Evolutionary conservation across 2,797 vertebrate genomes (phyloP), one percentile per base, ranked within the genome.

Genomic region (Sarcoramphus papa): DNA sequence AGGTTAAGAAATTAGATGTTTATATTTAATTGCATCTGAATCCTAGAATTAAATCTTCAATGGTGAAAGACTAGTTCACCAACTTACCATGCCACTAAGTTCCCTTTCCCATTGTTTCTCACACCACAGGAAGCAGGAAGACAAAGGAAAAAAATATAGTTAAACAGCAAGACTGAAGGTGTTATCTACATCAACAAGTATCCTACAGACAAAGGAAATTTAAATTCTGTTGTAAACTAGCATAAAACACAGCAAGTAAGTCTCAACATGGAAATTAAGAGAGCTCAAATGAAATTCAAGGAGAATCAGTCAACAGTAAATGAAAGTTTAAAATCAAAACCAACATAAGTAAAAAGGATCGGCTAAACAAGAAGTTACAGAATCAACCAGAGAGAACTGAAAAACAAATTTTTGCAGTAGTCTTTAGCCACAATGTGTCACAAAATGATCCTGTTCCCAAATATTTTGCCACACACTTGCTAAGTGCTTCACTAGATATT

Each of bases 71-170:
- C 95, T 75, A 84, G 50, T 75, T 92, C 95, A 95, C 95, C 83
- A 88, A 97, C 96, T 97, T 97, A 97, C 96, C 96, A 97, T 96
- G 94, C 96, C 95, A 97, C 95, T 96, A 97, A 97, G 96, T 92
- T 97, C 96, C 96, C 94, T 97, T 89, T 96, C 96, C 96, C 96
- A 96, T 94, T 96, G 96, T 96, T 97, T 97, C 96, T 97, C 96
- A 97, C 95, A 97, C 96, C 96, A 95, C 96, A 97, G 96, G 96
- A 97, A 96, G 96, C 96, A 96, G 96, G 82, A 97, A 97, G 62
- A 94, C 94, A 97, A 97, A 93, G 94, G 88, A 96, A 96, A 96
- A 94, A 97, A 96, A 96, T 95, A 97, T 45, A 95, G 95, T 97
- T 96, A 96, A 96, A 92, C 12, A 0, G 95, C n/a, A 95, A 78